Base-by-base conservation (phyloP, 2,113 vertebrate genomes). In the Trinectes maculatus region DNA sequence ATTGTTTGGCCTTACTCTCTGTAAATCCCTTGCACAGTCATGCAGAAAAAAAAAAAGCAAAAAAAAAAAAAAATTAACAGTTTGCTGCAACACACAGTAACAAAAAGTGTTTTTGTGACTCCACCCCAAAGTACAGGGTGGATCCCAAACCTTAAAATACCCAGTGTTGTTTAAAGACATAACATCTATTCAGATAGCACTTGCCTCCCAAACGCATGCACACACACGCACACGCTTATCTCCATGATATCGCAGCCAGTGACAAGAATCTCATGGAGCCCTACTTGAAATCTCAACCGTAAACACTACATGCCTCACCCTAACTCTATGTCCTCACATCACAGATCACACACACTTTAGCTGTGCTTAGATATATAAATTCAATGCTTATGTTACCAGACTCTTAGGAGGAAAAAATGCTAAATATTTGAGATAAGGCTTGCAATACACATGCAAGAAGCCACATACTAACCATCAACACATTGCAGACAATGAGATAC, bases 111-210 rank as follows among this genome's bases (percentile, higher is more conserved):
- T 78, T 80, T 77, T 83, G 67, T 65, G 83, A 85, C 85, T 79
- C 83, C 87, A 91, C 86, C 89, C 83, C 56, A 90, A 91, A 91
- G 80, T 87, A 87, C 69, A 89, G 90, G 89, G 88, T 87, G 91
- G 88, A 89, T 87, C 84, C 83, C 61, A 91, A 85, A 88, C 85
- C 88, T 89, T 82, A 81, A 91, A 91, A 90, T 89, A 87, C 66
- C 46, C 74, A 48, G 79, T 85, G 85, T 80, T 90, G 84, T 85
- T 87, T 84, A 68, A 28, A 84, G 49, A 66, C 80, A 66, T 40
- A 51, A 71, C 83, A 83, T 66, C 74, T 55, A 55, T 73, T 52
- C 57, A 61, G 71, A 84, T 75, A 72, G 33, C 71, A 80, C 56
- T 81, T 48, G 56, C 53, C 49, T 76, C 39, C 36, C 68, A 44